These are phyloP conservation scores for Mesoclemmys tuberculata DNA, from an alignment of 2,113 vertebrate species.

Conservation along the genomic window DNA sequence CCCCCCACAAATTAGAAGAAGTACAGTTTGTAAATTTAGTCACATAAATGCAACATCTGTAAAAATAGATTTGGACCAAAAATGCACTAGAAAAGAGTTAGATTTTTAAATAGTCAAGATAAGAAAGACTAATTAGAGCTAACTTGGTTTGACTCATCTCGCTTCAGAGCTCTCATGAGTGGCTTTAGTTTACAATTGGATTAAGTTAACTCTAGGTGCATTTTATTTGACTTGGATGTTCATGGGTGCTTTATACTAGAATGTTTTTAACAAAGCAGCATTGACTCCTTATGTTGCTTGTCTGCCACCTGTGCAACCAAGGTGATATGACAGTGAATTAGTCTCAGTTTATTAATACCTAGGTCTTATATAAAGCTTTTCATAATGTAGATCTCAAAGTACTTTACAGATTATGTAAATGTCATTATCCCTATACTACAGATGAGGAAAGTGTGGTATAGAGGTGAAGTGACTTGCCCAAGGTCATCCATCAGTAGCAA, in stretches of 20 bases:
- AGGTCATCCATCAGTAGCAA: not conserved
- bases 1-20: not conserved
- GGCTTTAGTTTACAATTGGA: not conserved
- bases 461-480: not conserved
- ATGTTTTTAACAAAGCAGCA: not conserved
- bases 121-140: not conserved
- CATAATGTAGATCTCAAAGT: not conserved
- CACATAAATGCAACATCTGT: not conserved
- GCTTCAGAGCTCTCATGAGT: not conserved
- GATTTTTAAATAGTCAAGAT: not conserved
- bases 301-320: not conserved
- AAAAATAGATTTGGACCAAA: slow-evolving; percentile 4
- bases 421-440: not conserved
- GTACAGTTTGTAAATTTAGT: not conserved
- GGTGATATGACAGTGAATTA: not conserved
- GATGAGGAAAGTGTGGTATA: not conserved
- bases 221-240: not conserved
- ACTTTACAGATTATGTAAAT: not conserved
- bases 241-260: not conserved
- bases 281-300: not conserved
- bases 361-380: not conserved
- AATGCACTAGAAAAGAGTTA: not conserved
- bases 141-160: not conserved
- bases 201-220: not conserved
- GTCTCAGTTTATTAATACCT: not conserved